Base-by-base conservation (phyloP, 1,140 invertebrate species). In the Charaxes varanes region DNA sequence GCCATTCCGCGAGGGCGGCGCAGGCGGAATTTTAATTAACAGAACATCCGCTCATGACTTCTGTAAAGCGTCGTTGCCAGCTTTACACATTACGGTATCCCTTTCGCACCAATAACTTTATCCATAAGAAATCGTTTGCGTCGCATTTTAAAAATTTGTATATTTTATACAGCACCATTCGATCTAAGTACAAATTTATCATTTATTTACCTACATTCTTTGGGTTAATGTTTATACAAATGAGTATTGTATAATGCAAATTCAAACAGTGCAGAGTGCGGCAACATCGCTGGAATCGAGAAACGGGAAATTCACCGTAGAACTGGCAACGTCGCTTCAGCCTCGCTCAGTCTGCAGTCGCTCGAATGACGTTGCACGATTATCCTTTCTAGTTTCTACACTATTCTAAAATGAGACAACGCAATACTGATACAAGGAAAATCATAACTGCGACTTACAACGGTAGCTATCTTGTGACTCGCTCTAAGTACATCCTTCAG, bases 1-100 rank as follows among this genome's bases (percentile, higher is more conserved):
- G 67, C 72, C 74, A 81, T 76, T 81, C 77, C 74, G 77, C 71
- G 79, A 81, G 77, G 77, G 77, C 72, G 77, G 77, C 72, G 70
- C 76, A 79, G 79, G 79, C 79, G 77, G 79, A 81, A 83, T 83
- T 83, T 83, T 83, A 83, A 83, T 83, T 83, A 83, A 76, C 77
- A 80, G 79, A 81, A 83, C 77, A 83, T 83, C 79, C 79, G 79
- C 73, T 83, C 74, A 64, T 78, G 65, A 77, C 71, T 79, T 65
- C 51, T 63, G 53, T 46, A 59, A 69, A 63, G 76, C 78, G 64
- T 48, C 58, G 76, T 74, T 79, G 76, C 72, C 76, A 71, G 58
- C 62, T 63, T 50, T 54, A 65, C 56, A 30, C 19, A 45, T 53
- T 41, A 51, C 42, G 53, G 22, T 56, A 33, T 79, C 78, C 60